Evolutionary conservation across 2,113 vertebrate genomes (phyloP).

Genomic region (Pterophyllum scalare): DNA sequence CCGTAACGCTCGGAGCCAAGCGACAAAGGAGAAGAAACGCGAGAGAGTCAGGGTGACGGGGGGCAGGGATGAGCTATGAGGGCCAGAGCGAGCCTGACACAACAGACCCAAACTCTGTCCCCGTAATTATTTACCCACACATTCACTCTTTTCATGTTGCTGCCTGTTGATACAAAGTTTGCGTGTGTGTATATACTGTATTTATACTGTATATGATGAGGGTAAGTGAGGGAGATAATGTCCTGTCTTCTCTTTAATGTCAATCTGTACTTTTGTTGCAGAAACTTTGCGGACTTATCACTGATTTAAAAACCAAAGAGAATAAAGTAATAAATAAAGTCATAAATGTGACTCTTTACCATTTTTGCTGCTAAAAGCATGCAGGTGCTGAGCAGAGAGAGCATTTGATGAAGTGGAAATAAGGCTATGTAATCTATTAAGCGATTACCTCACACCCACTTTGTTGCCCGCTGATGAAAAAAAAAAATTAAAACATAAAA

Average conservation of each 20-base stretch:
- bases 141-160: not conserved
- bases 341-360: constrained; percentile 25
- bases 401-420: constrained; percentile 6
- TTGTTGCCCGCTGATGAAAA: constrained; percentile 31
- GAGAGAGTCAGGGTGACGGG: constrained; percentile 70
- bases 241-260: not conserved
- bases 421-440: constrained; percentile 31
- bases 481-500: not conserved
- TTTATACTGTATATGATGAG: constrained; percentile 51
- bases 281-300: not conserved
- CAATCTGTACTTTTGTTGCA: not conserved
- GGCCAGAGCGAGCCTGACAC: constrained; percentile 6
- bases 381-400: not conserved
- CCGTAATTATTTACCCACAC: not conserved
- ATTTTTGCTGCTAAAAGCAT: not conserved
- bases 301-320: constrained; percentile 15
- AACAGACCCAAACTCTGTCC: not conserved
- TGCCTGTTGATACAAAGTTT: constrained; percentile 14
- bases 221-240: constrained; percentile 19
- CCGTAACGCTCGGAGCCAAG: constrained; percentile 76
- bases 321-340: constrained; percentile 43
- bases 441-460: constrained; percentile 27
- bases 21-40: constrained; percentile 62
- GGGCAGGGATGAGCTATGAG: constrained; percentile 79
- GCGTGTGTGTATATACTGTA: constrained; percentile 48